Evolutionary conservation across 2,888 invertebrate species (phyloP), one percentile per base, ranked within the genome.

Genomic region (Leucoma salicis): DNA sequence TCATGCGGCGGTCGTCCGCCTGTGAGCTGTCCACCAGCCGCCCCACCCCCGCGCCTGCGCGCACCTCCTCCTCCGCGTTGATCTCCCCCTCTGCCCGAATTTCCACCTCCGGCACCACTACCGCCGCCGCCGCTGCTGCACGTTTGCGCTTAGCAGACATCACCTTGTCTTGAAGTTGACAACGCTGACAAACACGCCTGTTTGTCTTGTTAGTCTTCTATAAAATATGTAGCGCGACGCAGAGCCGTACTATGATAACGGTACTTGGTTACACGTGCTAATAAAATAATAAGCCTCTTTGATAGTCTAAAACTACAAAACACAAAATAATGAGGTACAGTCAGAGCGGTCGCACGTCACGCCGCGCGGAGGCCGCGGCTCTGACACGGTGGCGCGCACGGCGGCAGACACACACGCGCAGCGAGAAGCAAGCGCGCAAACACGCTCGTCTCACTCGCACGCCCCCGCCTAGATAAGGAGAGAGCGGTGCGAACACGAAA

Each of bases 371-470:
- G 65, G 49, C 66, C 78, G 67, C 66, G 66, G 52, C 42, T 53
- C 79, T 62, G 57, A 79, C 84, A 76, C 71, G 77, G 33, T 63
- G 66, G 47, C 82, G 83, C 83, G 81, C 87, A 86, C 56, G 53
- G 49, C 73, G 72, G 71, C 87, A 85, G 63, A 81, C 87, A 85
- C 63, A 77, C 85, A 75, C 82, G 86, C 84, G 83, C 82, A 81
- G 70, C 62, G 69, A 48, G 72, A 77, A 74, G 74, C 83, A 71
- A 72, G 75, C 78, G 61, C 54, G 69, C 78, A 67, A 57, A 64
- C 61, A 31, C 48, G 44, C 43, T 57, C 53, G 61, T 77, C 81
- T 53, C 78, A 56, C 74, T 82, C 79, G 36, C 65, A 82, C 79
- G 36, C 64, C 14, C 63, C 28, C 52, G 33, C 35, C 16, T 8